Base-by-base conservation (phyloP, 1,140 invertebrate genomes). In the Euwallacea similis region DNA sequence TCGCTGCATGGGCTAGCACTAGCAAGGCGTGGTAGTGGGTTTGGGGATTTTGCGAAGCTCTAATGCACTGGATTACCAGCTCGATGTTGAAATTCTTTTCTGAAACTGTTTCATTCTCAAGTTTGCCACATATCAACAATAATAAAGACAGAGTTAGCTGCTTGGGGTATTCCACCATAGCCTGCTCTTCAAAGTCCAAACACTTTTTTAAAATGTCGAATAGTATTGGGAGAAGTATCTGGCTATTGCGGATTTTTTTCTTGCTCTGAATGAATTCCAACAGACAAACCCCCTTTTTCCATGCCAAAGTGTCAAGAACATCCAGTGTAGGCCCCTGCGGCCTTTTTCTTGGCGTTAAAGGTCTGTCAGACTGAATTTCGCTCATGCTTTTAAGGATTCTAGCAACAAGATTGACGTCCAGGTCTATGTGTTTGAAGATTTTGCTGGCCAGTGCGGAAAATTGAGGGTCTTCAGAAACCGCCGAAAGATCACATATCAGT, bases 21-120 rank as follows among this genome's bases (percentile, higher is more conserved):
- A 95, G 84, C 21, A 98, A 81, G 0, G 95, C 94, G 76, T 97
- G 93, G 78, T 96, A 92, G 79, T 97, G 95, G 0, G 95, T 98
- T 82, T 97, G 95, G 4, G 95, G 94, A 82, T 97, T 97, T 75
- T 92, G 89, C 0, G 95, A 95, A 7, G 88, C 88, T 73, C 94
- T 85, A n/a, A 97, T 90, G 76, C 94, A 96, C 71, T 93, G 89
- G 2, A 97, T 92, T 16, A 97, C 87, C 21, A 92, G 76, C 78
- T 95, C 93, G 63, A 96, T 89, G 66, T 94, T 90, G 62, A 94
- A 88, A 55, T 86, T 81, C 10, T 84, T 84, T 73, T 90, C 87
- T 0, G 87, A 78, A 62, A 87, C 76, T 63, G 84, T 80, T 58
- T 86, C 66, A 4, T 87, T 83, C 6, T 82, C 81, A 41, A 83